phyloP scores from a whole-genome alignment of 2,888 invertebrate species.

The Biston betularia region DNA sequence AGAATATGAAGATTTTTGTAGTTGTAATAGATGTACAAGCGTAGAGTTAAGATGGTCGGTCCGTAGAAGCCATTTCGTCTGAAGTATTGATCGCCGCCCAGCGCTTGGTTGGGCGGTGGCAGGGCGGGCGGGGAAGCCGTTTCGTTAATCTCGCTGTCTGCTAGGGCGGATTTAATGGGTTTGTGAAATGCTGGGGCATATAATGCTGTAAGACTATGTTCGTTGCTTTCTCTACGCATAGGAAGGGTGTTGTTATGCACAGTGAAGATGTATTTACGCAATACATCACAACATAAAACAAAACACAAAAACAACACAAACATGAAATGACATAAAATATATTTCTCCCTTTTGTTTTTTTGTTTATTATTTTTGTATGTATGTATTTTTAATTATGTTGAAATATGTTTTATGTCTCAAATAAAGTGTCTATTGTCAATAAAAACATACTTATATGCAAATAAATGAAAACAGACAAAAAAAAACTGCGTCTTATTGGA shows the following conservation, averaged over 20 bases:
- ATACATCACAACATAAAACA: too few relatives aligned
- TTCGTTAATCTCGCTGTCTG: conserved; percentile 65
- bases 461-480: too few relatives aligned
- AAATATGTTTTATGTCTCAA: too few relatives aligned
- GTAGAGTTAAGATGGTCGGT: not conserved
- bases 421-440: too few relatives aligned
- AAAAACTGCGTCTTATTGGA: too few relatives aligned
- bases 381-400: too few relatives aligned
- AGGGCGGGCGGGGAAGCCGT: conserved; percentile 42
- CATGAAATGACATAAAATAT: too few relatives aligned
- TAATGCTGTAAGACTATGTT: not conserved
- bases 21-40: not conserved
- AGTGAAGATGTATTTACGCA: not conserved
- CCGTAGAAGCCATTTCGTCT: conserved; percentile 38
- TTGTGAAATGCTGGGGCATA: conserved; percentile 54
- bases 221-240: conserved; percentile 1
- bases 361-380: too few relatives aligned
- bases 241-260: conserved; percentile 8
- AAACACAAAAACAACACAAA: too few relatives aligned
- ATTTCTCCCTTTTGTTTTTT: too few relatives aligned
- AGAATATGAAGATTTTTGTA: not conserved
- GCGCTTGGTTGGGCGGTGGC: conserved; percentile 44
- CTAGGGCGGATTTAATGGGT: conserved; percentile 35
- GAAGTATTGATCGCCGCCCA: conserved; percentile 36
- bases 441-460: too few relatives aligned